Evolutionary conservation across 2,797 vertebrate species (phyloP), one percentile per base, ranked within the genome.

Genomic region (Arctocebus calabarensis): DNA sequence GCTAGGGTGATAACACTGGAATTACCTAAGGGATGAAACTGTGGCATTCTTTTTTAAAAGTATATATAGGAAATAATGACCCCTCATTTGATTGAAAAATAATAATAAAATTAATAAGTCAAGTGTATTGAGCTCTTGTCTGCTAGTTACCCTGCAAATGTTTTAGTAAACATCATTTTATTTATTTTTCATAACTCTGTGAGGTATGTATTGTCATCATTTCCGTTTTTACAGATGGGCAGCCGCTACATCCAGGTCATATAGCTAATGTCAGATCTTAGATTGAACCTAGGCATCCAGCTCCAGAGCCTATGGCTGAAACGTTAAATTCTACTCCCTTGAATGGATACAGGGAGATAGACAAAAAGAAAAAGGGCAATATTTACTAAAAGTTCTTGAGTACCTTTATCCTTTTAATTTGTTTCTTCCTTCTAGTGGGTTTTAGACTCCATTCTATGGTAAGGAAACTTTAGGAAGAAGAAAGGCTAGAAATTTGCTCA

Each of bases 311-410:
- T n/a, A 75, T 52, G 68, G 79, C 55, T 74, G 8, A 90, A 88
- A 85, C 29, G 85, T 88, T 88, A 87, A 3, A 88, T 12, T 78
- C 57, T n/a, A 73, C 66, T 96, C 1, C 74, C 59, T 59, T 48
- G 32, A 84, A 70, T 70, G 43, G 27, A 79, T 37, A 1, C 7
- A 74, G 27, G 37, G 19, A 73, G 20, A 74, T 55, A 17, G 34
- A 61, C 25, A 4, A 32, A 71, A 79, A 6, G 27, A 70, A 70
- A 81, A 29, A 66, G n/a, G 10, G 34, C 9, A 75, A 68, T 37
- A 91, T 59, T 92, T 94, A 90, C 37, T 73, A 83, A 71, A 88
- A 85, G 16, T 71, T 82, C 32, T 25, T 77, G n/a, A 96, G 40
- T 43, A 27, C 25, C 20, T 32, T 84, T 81, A 64, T 52, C 84